Percentiles rank a stretch among this genome's conserved stretches.
phyloP scores from a whole-genome alignment of 2,113 vertebrate species.

The Balaenoptera acutorostrata region DNA sequence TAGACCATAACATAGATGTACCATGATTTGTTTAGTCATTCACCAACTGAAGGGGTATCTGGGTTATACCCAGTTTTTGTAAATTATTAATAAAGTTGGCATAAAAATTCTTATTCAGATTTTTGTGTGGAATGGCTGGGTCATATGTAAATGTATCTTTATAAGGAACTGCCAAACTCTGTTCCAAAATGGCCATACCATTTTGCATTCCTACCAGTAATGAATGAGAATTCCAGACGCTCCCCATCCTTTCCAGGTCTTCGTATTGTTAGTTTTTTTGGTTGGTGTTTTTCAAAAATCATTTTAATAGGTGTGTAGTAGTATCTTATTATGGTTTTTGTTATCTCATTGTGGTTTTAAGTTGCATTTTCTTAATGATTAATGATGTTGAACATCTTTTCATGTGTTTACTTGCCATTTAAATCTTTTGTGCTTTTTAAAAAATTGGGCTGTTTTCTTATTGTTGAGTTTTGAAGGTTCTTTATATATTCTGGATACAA shows the following conservation, averaged over 20 bases:
- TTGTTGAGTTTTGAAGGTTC: constrained; percentile 1
- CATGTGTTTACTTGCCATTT: background rate
- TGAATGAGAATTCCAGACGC: background rate
- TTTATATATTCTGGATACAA: constrained; percentile 7
- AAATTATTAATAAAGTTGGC: background rate
- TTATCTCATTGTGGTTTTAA: background rate
- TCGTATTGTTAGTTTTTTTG: background rate
- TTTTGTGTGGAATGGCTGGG: background rate
- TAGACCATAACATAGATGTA: background rate
- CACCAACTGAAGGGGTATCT: background rate
- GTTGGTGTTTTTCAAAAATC: background rate
- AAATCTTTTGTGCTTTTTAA: background rate
- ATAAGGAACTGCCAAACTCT: background rate
- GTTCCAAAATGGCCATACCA: background rate
- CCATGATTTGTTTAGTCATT: background rate
- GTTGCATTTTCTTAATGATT: background rate
- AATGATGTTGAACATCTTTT: background rate
- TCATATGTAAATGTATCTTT: background rate
- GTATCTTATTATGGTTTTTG: background rate
- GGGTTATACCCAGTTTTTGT: background rate
- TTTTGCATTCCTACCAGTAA: background rate
- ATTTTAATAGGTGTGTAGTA: background rate
- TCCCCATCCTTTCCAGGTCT: background rate
- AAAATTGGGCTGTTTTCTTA: background rate
- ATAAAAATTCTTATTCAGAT: background rate